phyloP scores from a whole-genome alignment of 2,113 vertebrate genomes.

The Elephas maximus region DNA sequence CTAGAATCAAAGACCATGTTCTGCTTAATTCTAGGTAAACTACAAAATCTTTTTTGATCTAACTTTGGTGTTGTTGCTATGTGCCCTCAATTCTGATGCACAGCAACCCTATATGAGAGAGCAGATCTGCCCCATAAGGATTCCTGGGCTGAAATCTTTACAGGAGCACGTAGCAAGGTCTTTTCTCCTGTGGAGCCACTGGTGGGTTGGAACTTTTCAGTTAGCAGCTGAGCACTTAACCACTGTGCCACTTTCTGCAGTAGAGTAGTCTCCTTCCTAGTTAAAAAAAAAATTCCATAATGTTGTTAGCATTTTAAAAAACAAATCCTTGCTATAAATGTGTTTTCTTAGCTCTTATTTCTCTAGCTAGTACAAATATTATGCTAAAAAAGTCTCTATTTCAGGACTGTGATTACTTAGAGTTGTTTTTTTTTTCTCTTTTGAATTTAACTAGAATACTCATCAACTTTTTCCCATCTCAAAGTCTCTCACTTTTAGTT shows the following conservation, averaged over 20 bases:
- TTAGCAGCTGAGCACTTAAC: no score
- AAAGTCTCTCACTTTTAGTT: neutral
- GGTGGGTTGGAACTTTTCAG: no score
- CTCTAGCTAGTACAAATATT: neutral
- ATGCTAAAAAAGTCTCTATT: neutral
- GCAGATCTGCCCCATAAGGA: no score
- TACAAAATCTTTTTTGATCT: neutral
- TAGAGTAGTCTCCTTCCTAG: neutral
- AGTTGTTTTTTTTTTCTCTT: neutral
- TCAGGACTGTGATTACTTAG: neutral
- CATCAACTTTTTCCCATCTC: neutral
- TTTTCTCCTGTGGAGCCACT: no score
- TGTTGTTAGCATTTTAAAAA: neutral
- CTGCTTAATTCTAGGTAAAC: neutral
- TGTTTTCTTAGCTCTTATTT: neutral
- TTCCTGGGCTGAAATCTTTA: no score
- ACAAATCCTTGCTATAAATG: neutral
- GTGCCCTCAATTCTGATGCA: no score
- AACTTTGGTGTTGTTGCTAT: neutral
- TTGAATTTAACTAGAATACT: neutral
- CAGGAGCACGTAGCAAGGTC: no score
- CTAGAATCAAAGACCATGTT: neutral
- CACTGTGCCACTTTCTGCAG: neutral
- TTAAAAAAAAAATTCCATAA: neutral
- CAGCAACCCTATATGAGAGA: no score